Base-by-base conservation (phyloP, 2,113 vertebrate species). In the Psittacara wagleri region DNA sequence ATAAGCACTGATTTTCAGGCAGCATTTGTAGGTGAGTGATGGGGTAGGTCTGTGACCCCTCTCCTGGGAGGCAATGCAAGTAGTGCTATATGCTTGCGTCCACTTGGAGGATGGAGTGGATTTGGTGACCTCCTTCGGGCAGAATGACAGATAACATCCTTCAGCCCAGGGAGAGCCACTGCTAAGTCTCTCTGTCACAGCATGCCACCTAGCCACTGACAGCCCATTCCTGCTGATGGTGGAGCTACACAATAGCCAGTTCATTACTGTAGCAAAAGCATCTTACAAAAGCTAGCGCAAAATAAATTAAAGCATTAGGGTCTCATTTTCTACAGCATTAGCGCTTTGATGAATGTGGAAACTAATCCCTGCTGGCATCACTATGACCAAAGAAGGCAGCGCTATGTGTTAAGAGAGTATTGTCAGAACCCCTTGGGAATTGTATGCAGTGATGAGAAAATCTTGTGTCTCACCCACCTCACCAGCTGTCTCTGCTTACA, bases 251-350 rank as follows among this genome's bases (percentile, higher is more conserved):
- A 95, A 86, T 48, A 49, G 55, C 49, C 79, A 33, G 76, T 87
- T 95, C 86, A 79, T 91, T 84, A 79, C 69, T 68, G 33, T 11
- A 72, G 80, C 67, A 44, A 61, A 79, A 91, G n/a, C 2, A 0
- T 49, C 81, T 44, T 49, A 81, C 66, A 94, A 90, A 91, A 86
- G 86, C 64, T 49, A 62, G 44, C 73, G 35, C 64, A 87, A 95
- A 96, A 94, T 91, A 82, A 91, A 90, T 84, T 66, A 52, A 83
- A 81, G 88, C 19, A 68, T 67, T 68, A 64, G n/a, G 33, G 54
- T 89, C 80, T 89, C 61, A 82, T 94, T 95, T 94, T 90, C 66
- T 94, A 55, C 73, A 28, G 75, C 62, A 93, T 94, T 94, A 94
- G 29, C 2, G 1, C 49, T 68, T 7, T 69, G 84, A 92, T 74